Evolutionary conservation across 2,113 vertebrate species (phyloP), one percentile per base, ranked within the genome.

Genomic region (Hydropotes inermis): DNA sequence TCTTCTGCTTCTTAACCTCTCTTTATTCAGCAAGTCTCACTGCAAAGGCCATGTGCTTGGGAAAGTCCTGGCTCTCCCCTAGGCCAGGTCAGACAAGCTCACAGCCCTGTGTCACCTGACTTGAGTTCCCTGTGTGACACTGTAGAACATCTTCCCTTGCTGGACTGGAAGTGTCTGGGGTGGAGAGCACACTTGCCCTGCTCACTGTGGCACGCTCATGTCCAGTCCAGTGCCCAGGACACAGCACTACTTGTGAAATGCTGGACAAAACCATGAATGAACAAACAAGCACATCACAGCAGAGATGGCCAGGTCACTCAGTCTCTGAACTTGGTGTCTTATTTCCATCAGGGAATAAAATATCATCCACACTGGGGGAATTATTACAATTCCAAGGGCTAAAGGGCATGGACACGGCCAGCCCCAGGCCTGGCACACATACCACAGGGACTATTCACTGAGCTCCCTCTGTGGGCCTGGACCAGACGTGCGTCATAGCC

Each of bases 121-220:
- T 7, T 14, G n/a, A 33, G 33, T 6, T 23, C 50, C 43, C 58
- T 11, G 30, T 0, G 9, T 57, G 27, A 17, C 16, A 1, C 16
- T 33, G 5, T 13, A 30, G 92, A 47, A 6, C 0, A 0, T 30
- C 74, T 52, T 50, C 30, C 52, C 81, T 21, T 0, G 0, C 15
- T 28, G 7, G 54, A 28, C 33, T 3, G 43, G 19, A 19, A 23
- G 21, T 1, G 4, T 9, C 21, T 1, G n/a, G 67, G n/a, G 33
- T 10, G 23, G 19, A 64, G 11, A 21, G 47, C 30, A 52, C 25
- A 14, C 76, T 83, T 28, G 0, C 3, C 9, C 87, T 27, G 21
- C 52, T 88, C 57, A 6, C 16, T 3, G 0, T 0, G 2, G 85
- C 16, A 3, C 19, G 5, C 7, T 7, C 21, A 39, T 21, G n/a